Conservation (phyloP, 1,140 invertebrate species). For the Camponotus floridanus region DNA sequence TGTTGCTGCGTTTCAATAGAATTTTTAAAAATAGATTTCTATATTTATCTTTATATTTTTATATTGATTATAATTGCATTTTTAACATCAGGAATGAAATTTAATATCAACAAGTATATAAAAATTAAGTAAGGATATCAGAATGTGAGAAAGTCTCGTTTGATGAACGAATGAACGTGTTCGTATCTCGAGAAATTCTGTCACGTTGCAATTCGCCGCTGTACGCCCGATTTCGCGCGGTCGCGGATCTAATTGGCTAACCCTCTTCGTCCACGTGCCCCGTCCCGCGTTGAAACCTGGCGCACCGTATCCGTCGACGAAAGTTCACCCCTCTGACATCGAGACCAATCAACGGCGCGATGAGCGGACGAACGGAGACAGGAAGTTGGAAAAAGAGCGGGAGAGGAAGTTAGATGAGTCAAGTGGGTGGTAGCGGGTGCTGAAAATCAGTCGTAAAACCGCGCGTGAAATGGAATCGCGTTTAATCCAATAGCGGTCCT, state of each 20-base stretch:
- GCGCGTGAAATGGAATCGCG: conserved; percentile 76
- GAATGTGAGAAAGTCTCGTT: conserved; percentile 27
- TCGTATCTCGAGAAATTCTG: conserved; percentile 56
- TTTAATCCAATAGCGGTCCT: conserved; percentile 85
- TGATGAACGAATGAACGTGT: conserved; percentile 21
- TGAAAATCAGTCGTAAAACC: conserved; percentile 81
- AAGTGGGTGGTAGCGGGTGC: conserved; percentile 69
- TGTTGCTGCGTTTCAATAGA: not conserved
- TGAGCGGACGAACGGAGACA: conserved; percentile 42
- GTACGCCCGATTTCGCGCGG: conserved; percentile 59
- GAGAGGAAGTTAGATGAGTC: conserved; percentile 61
- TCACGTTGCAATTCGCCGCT: conserved; percentile 50
- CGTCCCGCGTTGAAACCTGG: conserved; percentile 38
- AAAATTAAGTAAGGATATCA: not conserved
- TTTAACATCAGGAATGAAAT: not conserved
- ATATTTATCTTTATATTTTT: not conserved
- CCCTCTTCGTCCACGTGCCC: conserved; percentile 3
- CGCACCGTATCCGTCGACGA: conserved; percentile 58
- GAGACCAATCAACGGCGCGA: conserved; percentile 67
- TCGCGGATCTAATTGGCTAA: conserved; percentile 68
- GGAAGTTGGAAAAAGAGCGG: conserved; percentile 65
- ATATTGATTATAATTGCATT: not conserved
- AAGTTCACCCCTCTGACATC: conserved; percentile 61
- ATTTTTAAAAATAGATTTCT: not conserved
- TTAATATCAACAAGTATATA: not conserved